These are phyloP conservation scores for Leucoptera coffeella DNA, from an alignment of 2,888 invertebrate genomes.

Conservation along the genomic window DNA sequence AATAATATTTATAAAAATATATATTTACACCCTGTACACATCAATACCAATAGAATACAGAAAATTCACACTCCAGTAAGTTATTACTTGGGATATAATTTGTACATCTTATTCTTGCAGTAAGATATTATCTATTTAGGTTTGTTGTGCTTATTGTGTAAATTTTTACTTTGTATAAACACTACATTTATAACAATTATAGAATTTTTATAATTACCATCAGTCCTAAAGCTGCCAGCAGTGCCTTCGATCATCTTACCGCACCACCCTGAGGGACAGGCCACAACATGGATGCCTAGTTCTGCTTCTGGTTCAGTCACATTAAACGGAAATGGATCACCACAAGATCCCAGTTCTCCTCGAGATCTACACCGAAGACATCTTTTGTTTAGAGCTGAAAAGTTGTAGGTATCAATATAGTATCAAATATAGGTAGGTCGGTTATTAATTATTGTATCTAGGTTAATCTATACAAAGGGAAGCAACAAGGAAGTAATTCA, in stretches of 20 bases:
- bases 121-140: too few species aligned
- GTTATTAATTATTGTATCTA: neutral
- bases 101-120: too few species aligned
- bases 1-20: too few species aligned
- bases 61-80: too few species aligned
- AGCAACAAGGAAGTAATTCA: too few species aligned
- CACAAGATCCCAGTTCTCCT: slow-evolving; percentile 82
- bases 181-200: too few species aligned
- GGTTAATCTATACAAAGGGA: too few species aligned
- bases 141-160: too few species aligned
- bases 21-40: too few species aligned
- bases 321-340: slow-evolving; percentile 79
- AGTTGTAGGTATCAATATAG: slow-evolving; percentile 1
- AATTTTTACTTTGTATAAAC: too few species aligned
- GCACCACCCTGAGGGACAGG: slow-evolving; percentile 90
- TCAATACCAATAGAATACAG: too few species aligned
- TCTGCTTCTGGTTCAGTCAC: slow-evolving; percentile 66
- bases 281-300: slow-evolving; percentile 67
- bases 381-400: slow-evolving; percentile 62
- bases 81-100: too few species aligned
- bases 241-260: slow-evolving; percentile 82
- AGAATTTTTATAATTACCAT: slow-evolving; percentile 54
- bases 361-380: slow-evolving; percentile 83
- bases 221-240: slow-evolving; percentile 63
- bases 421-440: neutral